phyloP scores from a whole-genome alignment of 2,113 vertebrate genomes.

The Embiotoca jacksoni region DNA sequence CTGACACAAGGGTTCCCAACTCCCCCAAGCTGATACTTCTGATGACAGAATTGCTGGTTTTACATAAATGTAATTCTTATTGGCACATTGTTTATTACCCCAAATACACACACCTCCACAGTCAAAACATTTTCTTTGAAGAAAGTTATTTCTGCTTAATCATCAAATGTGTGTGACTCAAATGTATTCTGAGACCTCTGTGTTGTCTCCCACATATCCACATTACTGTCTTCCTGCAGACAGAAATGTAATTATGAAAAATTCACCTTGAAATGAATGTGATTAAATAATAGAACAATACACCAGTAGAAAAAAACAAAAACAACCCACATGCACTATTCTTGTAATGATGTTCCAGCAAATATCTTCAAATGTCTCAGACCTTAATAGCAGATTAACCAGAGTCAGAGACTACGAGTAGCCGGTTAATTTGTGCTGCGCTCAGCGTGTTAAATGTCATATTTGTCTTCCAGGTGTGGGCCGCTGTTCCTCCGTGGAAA shows the following conservation, averaged over 20 bases:
- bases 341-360: slow-evolving; percentile 16
- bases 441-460: slow-evolving; percentile 46
- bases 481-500: slow-evolving; percentile 94
- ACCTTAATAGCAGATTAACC: slow-evolving; percentile 30
- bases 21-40: too few species aligned
- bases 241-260: slow-evolving; percentile 30
- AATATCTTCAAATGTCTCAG: slow-evolving; percentile 22
- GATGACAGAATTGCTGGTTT: too few species aligned
- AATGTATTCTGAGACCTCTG: not conserved
- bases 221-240: slow-evolving; percentile 30
- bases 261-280: slow-evolving; percentile 19
- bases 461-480: slow-evolving; percentile 89
- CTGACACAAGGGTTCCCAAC: too few species aligned
- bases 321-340: not conserved
- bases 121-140: slow-evolving; percentile 12
- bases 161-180: slow-evolving; percentile 19
- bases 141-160: slow-evolving; percentile 24
- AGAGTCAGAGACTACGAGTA: slow-evolving; percentile 11
- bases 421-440: slow-evolving; percentile 45
- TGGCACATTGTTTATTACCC: not conserved
- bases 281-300: slow-evolving; percentile 40
- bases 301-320: not conserved
- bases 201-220: slow-evolving; percentile 29
- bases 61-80: not conserved
- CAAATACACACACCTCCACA: not conserved